Evolutionary conservation across 2,888 invertebrate genomes (phyloP), one percentile per base, ranked within the genome.

Genomic region (Oscheius myriophilus): DNA sequence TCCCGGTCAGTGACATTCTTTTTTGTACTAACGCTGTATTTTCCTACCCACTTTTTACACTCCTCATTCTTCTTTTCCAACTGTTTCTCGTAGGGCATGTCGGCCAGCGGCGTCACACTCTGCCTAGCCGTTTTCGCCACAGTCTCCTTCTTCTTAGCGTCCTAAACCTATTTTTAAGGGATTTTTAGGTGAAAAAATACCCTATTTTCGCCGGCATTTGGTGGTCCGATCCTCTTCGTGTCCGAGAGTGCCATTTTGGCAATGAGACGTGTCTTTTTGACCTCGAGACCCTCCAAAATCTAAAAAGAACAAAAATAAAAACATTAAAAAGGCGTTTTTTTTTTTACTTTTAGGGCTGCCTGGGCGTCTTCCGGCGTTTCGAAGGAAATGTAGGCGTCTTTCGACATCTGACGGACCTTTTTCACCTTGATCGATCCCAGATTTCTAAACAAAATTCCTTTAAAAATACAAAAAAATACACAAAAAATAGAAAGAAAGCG

Each of bases 31-130:
- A 53, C 33, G 23, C 9, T 9, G 16, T 6, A 53, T 2, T 52
- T 51, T n/a, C n/a, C n/a, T n/a, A n/a, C 18, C n/a, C 21, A 77
- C 70, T 70, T 72, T 16, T 42, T 55, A 46, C 73, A 75, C 18
- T 71, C 75, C 9, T 75, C 53, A 39, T 73, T 70, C 68, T 86
- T 86, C 63, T 62, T 55, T 21, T 70, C 65, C 25, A 86, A 54
- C 68, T 86, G 86, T 39, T 86, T 72, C 12, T 79, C 81, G 63
- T 86, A 86, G 0, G 81, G 63, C 65, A 83, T 53, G 57, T 79
- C 72, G 7, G 79, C 78, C 21, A 85, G 69, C 6, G 86, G 86
- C 26, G 85, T 81, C 1, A 83, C 82, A n/a, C 80, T 76, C 45
- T 83, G 82, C 41, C 64, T 51, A 9, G 82, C 83, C 12, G 79